These are phyloP conservation scores for Aleiodes leptofemur DNA, from an alignment of 2,888 invertebrate species.

Conservation along the genomic window DNA sequence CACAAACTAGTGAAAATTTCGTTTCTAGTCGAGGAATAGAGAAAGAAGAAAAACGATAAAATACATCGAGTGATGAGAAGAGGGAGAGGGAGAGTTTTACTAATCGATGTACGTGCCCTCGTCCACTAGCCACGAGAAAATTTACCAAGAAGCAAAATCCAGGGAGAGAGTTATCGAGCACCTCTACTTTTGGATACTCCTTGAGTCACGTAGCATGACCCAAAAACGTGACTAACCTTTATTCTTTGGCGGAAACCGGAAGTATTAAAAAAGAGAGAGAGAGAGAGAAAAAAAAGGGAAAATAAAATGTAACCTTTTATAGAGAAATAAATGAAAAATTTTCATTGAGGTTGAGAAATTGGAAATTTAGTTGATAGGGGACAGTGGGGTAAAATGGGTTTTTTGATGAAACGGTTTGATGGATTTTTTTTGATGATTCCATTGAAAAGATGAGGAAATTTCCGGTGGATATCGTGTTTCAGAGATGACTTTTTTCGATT, in stretches of 20 bases:
- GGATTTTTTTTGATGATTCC: no score
- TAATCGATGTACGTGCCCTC: constrained; percentile 60
- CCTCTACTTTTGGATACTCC: constrained; percentile 38
- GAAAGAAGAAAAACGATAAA: constrained; percentile 39
- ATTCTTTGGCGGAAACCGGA: constrained; percentile 37
- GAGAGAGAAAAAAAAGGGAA: constrained; percentile 6
- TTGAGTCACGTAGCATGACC: constrained; percentile 46
- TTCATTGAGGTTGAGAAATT: not conserved
- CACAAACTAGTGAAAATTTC: not conserved
- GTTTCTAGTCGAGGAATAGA: not conserved
- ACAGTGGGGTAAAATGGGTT: no score
- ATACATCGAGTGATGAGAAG: constrained; percentile 37
- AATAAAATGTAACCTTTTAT: constrained; percentile 1
- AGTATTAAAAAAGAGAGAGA: constrained; percentile 7
- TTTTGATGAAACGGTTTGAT: no score
- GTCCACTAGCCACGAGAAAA: constrained; percentile 54
- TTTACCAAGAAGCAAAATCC: constrained; percentile 51
- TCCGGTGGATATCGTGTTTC: no score
- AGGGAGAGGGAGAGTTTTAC: constrained; percentile 49
- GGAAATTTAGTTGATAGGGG: no score
- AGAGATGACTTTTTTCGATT: no score
- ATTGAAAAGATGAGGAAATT: no score
- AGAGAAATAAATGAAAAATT: constrained; percentile 17
- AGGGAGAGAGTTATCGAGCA: constrained; percentile 55
- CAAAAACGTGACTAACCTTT: constrained; percentile 47